Percentiles rank a stretch among this genome's conserved stretches.
These are phyloP conservation scores for Florisuga fusca DNA, from an alignment of 2,797 vertebrate genomes.

Conservation along the genomic window DNA sequence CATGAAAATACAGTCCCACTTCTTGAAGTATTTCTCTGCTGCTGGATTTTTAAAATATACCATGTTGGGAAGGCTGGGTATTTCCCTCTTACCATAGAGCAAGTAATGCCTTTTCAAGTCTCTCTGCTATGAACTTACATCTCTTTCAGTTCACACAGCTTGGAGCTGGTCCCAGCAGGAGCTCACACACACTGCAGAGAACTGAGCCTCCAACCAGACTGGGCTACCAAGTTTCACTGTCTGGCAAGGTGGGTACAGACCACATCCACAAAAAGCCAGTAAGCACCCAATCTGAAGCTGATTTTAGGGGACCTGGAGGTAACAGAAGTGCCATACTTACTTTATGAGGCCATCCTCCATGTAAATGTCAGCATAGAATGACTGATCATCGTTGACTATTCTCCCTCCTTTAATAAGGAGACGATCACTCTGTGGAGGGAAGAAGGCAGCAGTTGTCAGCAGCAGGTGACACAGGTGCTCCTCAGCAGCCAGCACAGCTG, in stretches of 20 bases:
- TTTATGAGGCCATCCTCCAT: conserved; percentile 97
- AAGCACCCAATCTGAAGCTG: background rate
- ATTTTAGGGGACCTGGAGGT: background rate
- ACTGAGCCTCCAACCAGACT: background rate
- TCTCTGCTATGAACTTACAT: background rate
- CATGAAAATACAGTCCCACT: background rate
- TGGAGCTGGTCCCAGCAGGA: background rate
- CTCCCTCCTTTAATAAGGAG: conserved; percentile 97
- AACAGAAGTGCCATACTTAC: conserved; percentile 78
- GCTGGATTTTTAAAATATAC: background rate
- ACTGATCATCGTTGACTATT: conserved; percentile 98
- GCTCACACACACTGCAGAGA: background rate
- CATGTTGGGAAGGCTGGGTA: background rate
- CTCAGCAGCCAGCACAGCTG: too few species aligned
- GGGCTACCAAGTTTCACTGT: background rate
- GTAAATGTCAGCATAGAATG: conserved; percentile 96
- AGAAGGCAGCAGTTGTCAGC: conserved; percentile 10
- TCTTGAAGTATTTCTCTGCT: background rate
- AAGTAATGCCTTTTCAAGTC: background rate
- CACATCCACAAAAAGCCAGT: background rate
- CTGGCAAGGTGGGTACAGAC: background rate
- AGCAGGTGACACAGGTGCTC: accelerated
- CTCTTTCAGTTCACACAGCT: background rate
- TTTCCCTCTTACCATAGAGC: background rate
- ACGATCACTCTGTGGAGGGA: conserved; percentile 89